Evolutionary conservation across 2,888 invertebrate species (phyloP), one percentile per base, ranked within the genome.

Genomic region (Tetrapedia diversipes): DNA sequence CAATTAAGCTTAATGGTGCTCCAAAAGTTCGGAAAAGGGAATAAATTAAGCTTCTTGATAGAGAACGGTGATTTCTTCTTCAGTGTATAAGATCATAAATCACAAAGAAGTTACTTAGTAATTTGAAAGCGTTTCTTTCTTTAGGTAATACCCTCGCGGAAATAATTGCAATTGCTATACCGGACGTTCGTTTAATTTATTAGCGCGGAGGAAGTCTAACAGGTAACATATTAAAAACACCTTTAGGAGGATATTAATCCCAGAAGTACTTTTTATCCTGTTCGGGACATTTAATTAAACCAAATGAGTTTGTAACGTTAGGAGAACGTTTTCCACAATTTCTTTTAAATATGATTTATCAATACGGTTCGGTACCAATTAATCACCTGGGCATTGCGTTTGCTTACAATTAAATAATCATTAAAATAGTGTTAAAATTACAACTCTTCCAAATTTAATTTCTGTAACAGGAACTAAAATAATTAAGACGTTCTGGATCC

Each of bases 1-100:
- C 8, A 56, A 56, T 56, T 56, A 56, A 56, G 56, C 24, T 37
- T 56, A 56, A 56, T 56, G 37, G 24, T 56, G 24, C 37, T 37
- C 16, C 11, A 37, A 56, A 22, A 8, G 16, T 16, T 8, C 10
- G 24, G 34, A 10, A 37, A 24, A 37, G 24, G 37, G 22, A 56
- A 16, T 56, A 56, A 56, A 56, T 56, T 56, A 56, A 54, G 34
- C 37, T 56, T 24, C 37, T 39, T 56, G 37, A 56, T 37, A 37
- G 16, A 37, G 24, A 24, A 8, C 54, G 7, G 24, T 24, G 37
- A 56, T 56, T 56, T 56, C 56, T 29, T 16, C 24, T 11, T 24
- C 7, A 34, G 14, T 8, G 3, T 19, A 22, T 11, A 53, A 34
- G 34, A 56, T 16, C 37, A 56, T 56, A 56, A 56, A 56, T 56